These are phyloP conservation scores for Murina feae DNA, from an alignment of 2,113 vertebrate species.

Conservation along the genomic window DNA sequence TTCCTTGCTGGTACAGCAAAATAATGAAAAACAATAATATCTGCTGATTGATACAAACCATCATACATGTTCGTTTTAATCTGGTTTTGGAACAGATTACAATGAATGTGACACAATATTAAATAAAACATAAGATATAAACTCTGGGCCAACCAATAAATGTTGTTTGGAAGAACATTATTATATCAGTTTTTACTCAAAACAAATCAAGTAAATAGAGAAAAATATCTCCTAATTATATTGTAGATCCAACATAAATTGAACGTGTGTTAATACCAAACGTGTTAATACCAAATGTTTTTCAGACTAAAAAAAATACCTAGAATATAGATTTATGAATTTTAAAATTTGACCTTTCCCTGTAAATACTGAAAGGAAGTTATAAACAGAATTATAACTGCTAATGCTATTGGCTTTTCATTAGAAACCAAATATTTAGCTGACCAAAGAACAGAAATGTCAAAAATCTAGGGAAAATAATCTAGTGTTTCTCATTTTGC, in stretches of 20 bases:
- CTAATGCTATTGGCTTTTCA: not conserved
- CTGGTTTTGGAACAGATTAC: conserved; percentile 25
- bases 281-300: conserved; percentile 24
- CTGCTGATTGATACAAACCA: conserved; percentile 3
- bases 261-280: not conserved
- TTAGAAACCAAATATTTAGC: conserved; percentile 16
- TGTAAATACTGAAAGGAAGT: not conserved
- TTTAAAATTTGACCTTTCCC: conserved; percentile 7
- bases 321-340: not conserved
- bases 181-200: conserved; percentile 21
- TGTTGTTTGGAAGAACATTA: conserved; percentile 27
- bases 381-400: conserved; percentile 22
- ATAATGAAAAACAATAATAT: conserved; percentile 40
- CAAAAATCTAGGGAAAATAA: conserved; percentile 26
- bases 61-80: not conserved
- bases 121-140: conserved; percentile 51
- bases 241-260: conserved; percentile 12
- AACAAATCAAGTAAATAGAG: conserved; percentile 19
- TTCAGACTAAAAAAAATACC: not conserved
- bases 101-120: conserved; percentile 30
- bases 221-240: conserved; percentile 13
- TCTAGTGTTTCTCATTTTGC: not conserved
- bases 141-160: conserved; percentile 39
- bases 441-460: not conserved
- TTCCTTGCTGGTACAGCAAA: not conserved